Conservation (phyloP, 2,888 invertebrate species). For the Parnassius glacialis region DNA sequence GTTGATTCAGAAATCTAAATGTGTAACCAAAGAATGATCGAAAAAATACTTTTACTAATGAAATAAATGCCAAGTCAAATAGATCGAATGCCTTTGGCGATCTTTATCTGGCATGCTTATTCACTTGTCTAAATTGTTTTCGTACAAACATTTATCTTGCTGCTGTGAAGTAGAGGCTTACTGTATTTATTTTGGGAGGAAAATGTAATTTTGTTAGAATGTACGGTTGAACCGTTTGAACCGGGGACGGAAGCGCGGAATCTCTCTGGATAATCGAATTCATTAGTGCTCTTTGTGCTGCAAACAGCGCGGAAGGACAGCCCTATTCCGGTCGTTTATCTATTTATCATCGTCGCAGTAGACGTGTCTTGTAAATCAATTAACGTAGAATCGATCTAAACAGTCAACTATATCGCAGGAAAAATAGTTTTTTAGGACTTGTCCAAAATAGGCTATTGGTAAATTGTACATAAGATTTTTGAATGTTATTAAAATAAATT, state of each 20-base stretch:
- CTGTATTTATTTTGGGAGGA: slow-evolving; percentile 3
- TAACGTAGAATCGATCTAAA: background rate
- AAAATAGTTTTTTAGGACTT: background rate
- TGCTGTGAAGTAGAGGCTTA: slow-evolving; percentile 16
- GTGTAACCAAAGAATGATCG: slow-evolving; percentile 28
- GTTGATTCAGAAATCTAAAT: slow-evolving; percentile 18
- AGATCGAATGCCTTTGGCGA: slow-evolving; percentile 34
- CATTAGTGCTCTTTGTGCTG: slow-evolving; percentile 65
- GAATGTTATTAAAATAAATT: too few species aligned
- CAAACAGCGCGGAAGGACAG: slow-evolving; percentile 50
- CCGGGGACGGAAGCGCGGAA: slow-evolving; percentile 52
- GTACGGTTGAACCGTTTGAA: slow-evolving; percentile 41
- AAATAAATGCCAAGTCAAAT: slow-evolving; percentile 36
- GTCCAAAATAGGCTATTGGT: too few species aligned
- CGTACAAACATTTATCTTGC: slow-evolving; percentile 10
- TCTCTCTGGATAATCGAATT: slow-evolving; percentile 67
- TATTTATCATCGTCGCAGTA: slow-evolving; percentile 29
- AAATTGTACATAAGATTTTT: background rate
- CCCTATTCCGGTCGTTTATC: slow-evolving; percentile 33
- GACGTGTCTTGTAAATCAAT: slow-evolving; percentile 31
- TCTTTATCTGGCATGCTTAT: slow-evolving; percentile 11
- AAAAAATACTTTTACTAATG: slow-evolving; percentile 36
- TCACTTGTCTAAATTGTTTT: background rate
- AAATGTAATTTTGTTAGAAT: slow-evolving; percentile 31
- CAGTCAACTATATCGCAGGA: background rate